A percentile compares a stretch with the other conserved stretches of the same genome.
Conservation (phyloP, 1,140 invertebrate species). For the Bombus confusus region DNA sequence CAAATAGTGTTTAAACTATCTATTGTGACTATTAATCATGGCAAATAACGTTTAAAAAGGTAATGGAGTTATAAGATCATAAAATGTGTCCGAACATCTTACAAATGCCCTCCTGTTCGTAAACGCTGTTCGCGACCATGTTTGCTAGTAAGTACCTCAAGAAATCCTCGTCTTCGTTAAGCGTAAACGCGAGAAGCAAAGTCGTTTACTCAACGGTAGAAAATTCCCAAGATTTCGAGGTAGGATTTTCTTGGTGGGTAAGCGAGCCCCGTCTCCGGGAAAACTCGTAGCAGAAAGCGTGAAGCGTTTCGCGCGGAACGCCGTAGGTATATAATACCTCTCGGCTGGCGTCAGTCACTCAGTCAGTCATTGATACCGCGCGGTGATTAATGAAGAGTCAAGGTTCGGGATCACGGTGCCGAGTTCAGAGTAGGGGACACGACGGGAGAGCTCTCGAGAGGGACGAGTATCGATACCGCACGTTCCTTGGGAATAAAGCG, state of each 20-base stretch:
- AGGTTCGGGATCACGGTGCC: constrained; percentile 80
- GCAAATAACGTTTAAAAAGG: neutral
- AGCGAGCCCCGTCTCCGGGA: constrained; percentile 2
- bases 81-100: neutral
- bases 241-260: neutral
- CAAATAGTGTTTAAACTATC: too few species aligned
- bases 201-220: neutral
- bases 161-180: neutral
- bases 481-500: constrained; percentile 55
- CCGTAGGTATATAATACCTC: constrained; percentile 77
- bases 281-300: constrained; percentile 40
- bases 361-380: constrained; percentile 82
- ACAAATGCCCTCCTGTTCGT: too few species aligned
- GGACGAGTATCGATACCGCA: constrained; percentile 76
- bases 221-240: neutral
- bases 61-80: neutral
- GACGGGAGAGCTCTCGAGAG: constrained; percentile 68
- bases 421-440: constrained; percentile 67
- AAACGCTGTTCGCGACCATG: neutral
- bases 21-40: neutral
- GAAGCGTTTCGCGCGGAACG: constrained; percentile 71
- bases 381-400: constrained; percentile 82
- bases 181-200: neutral
- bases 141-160: neutral
- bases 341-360: constrained; percentile 80